A percentile compares a stretch with the other conserved stretches of the same genome.
phyloP scores from a whole-genome alignment of 1,140 invertebrate species.

The Dinothrombium tinctorium region DNA sequence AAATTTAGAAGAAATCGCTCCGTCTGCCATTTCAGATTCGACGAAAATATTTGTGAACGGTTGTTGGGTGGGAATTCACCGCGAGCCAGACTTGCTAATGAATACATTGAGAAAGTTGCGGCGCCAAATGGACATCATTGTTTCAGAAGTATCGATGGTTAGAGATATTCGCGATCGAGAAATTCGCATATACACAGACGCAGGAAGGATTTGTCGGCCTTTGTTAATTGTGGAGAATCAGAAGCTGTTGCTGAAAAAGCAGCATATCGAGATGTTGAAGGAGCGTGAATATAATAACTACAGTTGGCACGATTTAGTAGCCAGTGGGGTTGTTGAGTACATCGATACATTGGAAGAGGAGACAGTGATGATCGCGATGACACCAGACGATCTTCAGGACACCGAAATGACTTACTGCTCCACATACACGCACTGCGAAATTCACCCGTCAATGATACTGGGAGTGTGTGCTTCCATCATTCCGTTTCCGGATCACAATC shows the following conservation, averaged over 20 bases:
- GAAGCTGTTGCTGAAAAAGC: conserved; percentile 65
- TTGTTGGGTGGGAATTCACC: conserved; percentile 94
- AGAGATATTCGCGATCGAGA: conserved; percentile 90
- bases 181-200: conserved; percentile 95
- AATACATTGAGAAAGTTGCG: conserved; percentile 76
- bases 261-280: conserved; percentile 87
- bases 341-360: conserved; percentile 97
- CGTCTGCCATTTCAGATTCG: conserved; percentile 78
- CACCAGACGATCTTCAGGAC: conserved; percentile 81
- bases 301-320: conserved; percentile 87
- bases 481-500: conserved; percentile 99
- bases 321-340: conserved; percentile 91
- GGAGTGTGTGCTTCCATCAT: conserved; percentile 69
- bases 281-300: conserved; percentile 86
- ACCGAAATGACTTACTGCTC: conserved; percentile 90
- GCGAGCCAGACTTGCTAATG: conserved; percentile 95
- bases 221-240: conserved; percentile 90
- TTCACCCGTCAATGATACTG: conserved; percentile 95
- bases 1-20: conserved; percentile 92
- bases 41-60: conserved; percentile 99
- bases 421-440: conserved; percentile 97
- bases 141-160: conserved; percentile 95
- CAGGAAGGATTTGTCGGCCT: conserved; percentile 87
- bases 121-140: conserved; percentile 97
- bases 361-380: conserved; percentile 98